Conservation (phyloP, 2,113 vertebrate species). For the Polyodon spathula region DNA sequence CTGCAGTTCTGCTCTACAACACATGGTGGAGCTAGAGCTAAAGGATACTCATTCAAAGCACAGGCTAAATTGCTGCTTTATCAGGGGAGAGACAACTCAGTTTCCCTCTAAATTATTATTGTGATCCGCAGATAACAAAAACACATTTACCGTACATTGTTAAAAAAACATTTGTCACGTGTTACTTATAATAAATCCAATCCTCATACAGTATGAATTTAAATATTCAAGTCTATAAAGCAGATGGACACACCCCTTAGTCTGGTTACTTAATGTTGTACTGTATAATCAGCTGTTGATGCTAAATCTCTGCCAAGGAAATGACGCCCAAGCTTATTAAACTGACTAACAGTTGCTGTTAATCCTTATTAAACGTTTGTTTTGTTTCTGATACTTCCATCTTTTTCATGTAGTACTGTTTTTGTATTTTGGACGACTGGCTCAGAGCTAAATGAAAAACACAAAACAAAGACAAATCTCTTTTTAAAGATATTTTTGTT, state of each 20-base stretch:
- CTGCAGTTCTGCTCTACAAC: slow-evolving; percentile 51
- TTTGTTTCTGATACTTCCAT: too few relatives aligned
- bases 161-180: background rate
- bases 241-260: too few relatives aligned
- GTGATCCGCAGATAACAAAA: background rate
- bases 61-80: background rate
- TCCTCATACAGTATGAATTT: background rate
- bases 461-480: too few relatives aligned
- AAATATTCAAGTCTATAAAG: too few relatives aligned
- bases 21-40: slow-evolving; percentile 64
- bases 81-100: background rate
- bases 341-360: slow-evolving; percentile 28
- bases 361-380: too few relatives aligned
- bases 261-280: too few relatives aligned
- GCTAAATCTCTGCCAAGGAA: slow-evolving; percentile 25
- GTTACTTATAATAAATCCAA: slow-evolving; percentile 7
- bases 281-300: slow-evolving; percentile 20
- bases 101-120: background rate
- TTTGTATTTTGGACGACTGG: too few relatives aligned
- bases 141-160: too few relatives aligned
- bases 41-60: slow-evolving; percentile 23
- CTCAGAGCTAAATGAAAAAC: too few relatives aligned
- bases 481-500: too few relatives aligned
- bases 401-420: too few relatives aligned
- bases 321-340: slow-evolving; percentile 33